Percentiles rank a stretch among this genome's conserved stretches.
phyloP scores from a whole-genome alignment of 2,888 invertebrate species.

The Chrysolina haemoptera region DNA sequence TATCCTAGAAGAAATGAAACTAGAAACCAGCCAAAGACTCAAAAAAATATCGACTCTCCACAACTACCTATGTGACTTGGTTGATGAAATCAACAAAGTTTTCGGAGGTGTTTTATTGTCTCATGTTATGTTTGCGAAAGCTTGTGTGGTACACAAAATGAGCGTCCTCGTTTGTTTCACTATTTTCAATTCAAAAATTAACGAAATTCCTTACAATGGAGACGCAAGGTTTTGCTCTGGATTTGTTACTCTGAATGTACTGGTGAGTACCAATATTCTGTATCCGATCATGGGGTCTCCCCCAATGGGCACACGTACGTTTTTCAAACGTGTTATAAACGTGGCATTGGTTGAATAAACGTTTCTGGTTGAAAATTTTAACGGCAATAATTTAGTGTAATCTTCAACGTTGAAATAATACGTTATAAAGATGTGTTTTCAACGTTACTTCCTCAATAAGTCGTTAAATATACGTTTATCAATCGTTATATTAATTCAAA shows the following conservation, averaged over 20 bases:
- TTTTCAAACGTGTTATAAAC: too few relatives aligned
- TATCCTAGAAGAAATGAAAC: background rate
- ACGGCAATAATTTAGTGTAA: too few relatives aligned
- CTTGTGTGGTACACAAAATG: background rate
- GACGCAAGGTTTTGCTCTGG: background rate
- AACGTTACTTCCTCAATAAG: too few relatives aligned
- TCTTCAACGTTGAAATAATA: too few relatives aligned
- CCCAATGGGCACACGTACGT: too few relatives aligned
- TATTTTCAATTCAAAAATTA: background rate
- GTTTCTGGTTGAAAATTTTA: too few relatives aligned
- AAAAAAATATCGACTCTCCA: background rate
- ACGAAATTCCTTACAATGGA: background rate
- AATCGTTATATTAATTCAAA: too few relatives aligned
- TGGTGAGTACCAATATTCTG: background rate
- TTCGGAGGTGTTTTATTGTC: background rate
- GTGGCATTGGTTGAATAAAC: too few relatives aligned
- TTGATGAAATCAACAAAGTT: background rate
- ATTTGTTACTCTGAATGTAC: constrained; percentile 1
- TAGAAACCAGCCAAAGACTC: background rate
- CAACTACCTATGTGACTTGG: background rate
- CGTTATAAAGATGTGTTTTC: too few relatives aligned
- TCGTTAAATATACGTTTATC: too few relatives aligned
- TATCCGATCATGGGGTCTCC: too few relatives aligned
- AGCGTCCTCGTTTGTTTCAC: background rate
- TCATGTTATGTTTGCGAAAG: background rate